Base-by-base conservation (phyloP, 2,888 invertebrate species). In the Isotomurus palustris region DNA sequence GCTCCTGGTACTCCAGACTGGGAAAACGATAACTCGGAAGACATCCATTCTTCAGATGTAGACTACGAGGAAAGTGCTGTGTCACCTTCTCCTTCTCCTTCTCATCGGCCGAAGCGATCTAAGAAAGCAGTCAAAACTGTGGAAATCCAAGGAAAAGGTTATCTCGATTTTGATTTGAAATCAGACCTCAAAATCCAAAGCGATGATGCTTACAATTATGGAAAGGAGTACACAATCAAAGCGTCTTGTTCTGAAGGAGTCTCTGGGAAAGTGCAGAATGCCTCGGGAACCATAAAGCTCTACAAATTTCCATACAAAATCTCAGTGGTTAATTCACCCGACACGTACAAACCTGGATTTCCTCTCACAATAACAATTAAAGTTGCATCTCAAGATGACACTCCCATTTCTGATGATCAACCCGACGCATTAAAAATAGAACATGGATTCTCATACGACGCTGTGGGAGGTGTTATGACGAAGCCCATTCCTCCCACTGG, bases 241-340 rank as follows among this genome's bases (percentile, higher is more conserved):
- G 94, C 91, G 0, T 84, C 87, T 4, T 85, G 95, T 2, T 92
- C 93, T 75, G 96, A 96, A 78, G 84, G 84, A 53, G 80, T 91
- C 67, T 95, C 95, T 1, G 82, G 87, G n/a, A 32, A 49, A 5
- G 19, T 49, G 5, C 32, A 35, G n/a, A 49, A 49, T 36, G 29
- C 84, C 21, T 82, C 87, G 0, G 78, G 83, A 1, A 80, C 85
- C 60, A 79, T 91, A 35, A 80, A 84, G 53, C 76, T 95, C 8
- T 90, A 88, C 75, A 83, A 84, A 50, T 83, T 86, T 72, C 83
- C 84, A 64, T 86, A 88, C 70, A 83, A 83, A 68, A 81, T 91
- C 77, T 82, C 85, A 56, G 78, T 88, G 50, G 83, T 91, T 17
- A 83, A 87, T 69, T 85, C 86, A 22, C 88, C 92, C 0, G 86